Base-by-base conservation (phyloP, 1,140 invertebrate species). In the Agraylea sexmaculata region DNA sequence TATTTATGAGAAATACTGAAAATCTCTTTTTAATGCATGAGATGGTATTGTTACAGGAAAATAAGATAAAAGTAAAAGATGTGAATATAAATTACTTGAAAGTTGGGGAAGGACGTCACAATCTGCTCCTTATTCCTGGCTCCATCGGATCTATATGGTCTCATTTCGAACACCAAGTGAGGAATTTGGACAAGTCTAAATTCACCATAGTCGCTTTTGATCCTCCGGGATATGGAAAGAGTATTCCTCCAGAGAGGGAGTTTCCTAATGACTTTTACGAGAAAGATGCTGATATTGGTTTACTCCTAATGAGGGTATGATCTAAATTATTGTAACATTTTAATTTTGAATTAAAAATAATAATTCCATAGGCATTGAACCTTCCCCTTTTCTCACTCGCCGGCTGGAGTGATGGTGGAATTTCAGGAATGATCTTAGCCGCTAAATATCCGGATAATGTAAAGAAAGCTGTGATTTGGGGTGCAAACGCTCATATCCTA, bases 361-460 rank as follows among this genome's bases (percentile, higher is more conserved):
- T 27, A 25, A 52, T 49, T 51, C 41, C 27, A 39, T 52, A 78
- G 65, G 60, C 59, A 22, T 53, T 89, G 13, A 70, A 73, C n/a
- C 66, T 77, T 23, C 50, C 65, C 1, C 78, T 78, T 51, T 89
- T 78, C 64, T 88, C 84, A 0, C 48, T 91, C 1, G 43, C 91
- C 18, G 88, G 89, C 0, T 93, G 87, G 85, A 88, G 83, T 62
- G 87, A 91, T 64, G 89, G 88, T 28, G 88, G 83, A 2, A 87
- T 83, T 23, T 78, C 80, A 5, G 77, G 73, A 3, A 62, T 91
- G 29, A 76, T 89, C 3, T 45, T 86, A 4, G 81, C 86, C 8
- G 76, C 76, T 1, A 74, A 73, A 23, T 73, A 78, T 57, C 74
- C 77, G 0, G 60, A 78, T 3, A 59, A 60, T 13, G 62, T 93